These are phyloP conservation scores for Myopa testacea DNA, from an alignment of 2,888 invertebrate genomes.

Conservation along the genomic window DNA sequence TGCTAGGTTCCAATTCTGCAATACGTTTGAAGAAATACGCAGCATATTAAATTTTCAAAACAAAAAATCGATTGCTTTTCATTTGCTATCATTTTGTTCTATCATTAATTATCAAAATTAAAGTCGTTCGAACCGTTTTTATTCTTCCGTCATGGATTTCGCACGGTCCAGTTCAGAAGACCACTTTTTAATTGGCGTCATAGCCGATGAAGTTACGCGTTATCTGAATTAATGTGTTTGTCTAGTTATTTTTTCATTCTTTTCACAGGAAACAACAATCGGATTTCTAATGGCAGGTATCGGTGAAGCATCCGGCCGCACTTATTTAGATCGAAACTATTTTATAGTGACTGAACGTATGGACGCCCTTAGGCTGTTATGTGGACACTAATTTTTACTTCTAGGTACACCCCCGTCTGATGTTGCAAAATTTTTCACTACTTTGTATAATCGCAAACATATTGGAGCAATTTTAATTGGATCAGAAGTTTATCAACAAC, in stretches of 20 bases:
- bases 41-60: neutral
- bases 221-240: neutral
- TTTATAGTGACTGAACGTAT: constrained; percentile 26
- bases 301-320: neutral
- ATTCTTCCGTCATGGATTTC: neutral
- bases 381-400: neutral
- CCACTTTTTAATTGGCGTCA: constrained; percentile 23
- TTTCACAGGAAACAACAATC: constrained; percentile 31
- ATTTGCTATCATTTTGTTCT: neutral
- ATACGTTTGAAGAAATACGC: neutral
- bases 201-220: constrained; percentile 28
- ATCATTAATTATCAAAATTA: neutral
- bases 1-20: neutral
- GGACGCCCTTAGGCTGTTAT: neutral
- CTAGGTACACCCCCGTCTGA: neutral
- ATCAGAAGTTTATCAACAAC: constrained; percentile 23
- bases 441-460: constrained; percentile 12
- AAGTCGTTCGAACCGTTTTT: neutral
- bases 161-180: neutral
- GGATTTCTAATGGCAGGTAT: constrained; percentile 37
- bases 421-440: constrained; percentile 10
- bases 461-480: constrained; percentile 31
- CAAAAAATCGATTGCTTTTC: neutral
- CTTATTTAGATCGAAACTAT: constrained; percentile 1
- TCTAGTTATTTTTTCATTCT: neutral